Base-by-base conservation (phyloP, 2,888 invertebrate genomes). In the Nysson spinosus region DNA sequence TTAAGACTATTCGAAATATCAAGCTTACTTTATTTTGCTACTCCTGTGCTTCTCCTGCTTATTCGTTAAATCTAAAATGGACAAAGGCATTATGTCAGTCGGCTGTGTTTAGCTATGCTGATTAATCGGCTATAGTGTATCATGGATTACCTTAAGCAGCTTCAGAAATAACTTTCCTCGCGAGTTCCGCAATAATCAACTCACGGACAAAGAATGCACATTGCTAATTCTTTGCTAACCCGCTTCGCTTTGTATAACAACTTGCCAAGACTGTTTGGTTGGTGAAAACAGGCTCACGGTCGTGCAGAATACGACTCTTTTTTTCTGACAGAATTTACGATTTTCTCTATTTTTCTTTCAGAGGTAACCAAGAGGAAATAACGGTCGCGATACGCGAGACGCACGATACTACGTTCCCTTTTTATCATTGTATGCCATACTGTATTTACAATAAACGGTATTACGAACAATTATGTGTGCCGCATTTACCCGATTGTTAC, bases 1-100 rank as follows among this genome's bases (percentile, higher is more conserved):
- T 87, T 92, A 91, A 65, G 22, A 26, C 37, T 49, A 16, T 37
- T 16, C 35, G 19, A 43, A 54, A 30, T 44, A 28, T 65, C 30
- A 51, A 66, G 42, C 60, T 71, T 30, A 67, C 26, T 68, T 37
- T 68, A 62, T 57, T 60, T 63, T 61, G 49, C 24, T 64, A 64
- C 49, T 72, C 42, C 57, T 44, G 39, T 51, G 58, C 70, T 70
- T 60, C 39, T 63, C 51, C 51, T 69, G 69, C 72, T 75, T 75
- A 62, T 70, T 75, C 65, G 75, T 68, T 75, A 72, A 34, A 51
- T 56, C 58, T 70, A 62, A 57, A 52, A 60, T 20, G 14, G 35
- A 43, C 43, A n/a, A n/a, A n/a, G n/a, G 17, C 26, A n/a, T 51
- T 42, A 22, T 40, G 44, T 70, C 30, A 19, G 32, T 42, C 39